Conservation (phyloP, 35 echinoderm and acorn worm genomes). For the Apostichopus japonicus region DNA sequence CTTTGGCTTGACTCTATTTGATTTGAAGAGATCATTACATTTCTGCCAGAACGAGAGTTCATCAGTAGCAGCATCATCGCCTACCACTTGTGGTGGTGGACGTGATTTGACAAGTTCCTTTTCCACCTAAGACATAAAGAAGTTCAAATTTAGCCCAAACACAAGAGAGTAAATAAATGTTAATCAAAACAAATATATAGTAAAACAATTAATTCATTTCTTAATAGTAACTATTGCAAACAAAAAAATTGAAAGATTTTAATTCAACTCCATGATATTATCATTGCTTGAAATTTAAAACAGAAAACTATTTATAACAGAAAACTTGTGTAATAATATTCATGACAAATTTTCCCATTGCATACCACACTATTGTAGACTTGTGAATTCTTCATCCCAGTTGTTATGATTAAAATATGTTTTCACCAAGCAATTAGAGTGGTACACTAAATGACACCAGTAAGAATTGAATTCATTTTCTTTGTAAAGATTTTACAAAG, state of each 20-base stretch:
- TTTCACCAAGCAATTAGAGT: too few relatives aligned
- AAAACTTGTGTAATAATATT: neutral
- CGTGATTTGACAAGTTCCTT: constrained; percentile 53
- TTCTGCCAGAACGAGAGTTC: constrained; percentile 80
- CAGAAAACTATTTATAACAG: too few relatives aligned
- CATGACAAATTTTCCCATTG: neutral
- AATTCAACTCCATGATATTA: too few relatives aligned
- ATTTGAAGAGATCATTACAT: constrained; percentile 72
- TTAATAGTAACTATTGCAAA: too few relatives aligned
- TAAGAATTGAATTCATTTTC: too few relatives aligned
- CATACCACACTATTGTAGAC: neutral
- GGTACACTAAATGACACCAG: too few relatives aligned
- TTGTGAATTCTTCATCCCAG: constrained; percentile 4
- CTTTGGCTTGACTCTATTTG: constrained; percentile 43
- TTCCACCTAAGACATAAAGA: constrained; percentile 42
- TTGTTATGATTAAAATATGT: neutral
- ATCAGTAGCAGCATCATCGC: constrained; percentile 18
- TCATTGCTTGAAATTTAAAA: too few relatives aligned
- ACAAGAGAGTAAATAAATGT: too few relatives aligned
- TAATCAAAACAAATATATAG: too few relatives aligned
- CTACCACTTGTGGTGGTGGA: neutral
- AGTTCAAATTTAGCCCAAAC: neutral
- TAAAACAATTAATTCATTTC: too few relatives aligned
- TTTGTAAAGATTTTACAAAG: too few relatives aligned
- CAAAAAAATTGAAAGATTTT: too few relatives aligned